Evolutionary conservation across 2,113 vertebrate species (phyloP), one percentile per base, ranked within the genome.

Genomic region (Canis aureus): DNA sequence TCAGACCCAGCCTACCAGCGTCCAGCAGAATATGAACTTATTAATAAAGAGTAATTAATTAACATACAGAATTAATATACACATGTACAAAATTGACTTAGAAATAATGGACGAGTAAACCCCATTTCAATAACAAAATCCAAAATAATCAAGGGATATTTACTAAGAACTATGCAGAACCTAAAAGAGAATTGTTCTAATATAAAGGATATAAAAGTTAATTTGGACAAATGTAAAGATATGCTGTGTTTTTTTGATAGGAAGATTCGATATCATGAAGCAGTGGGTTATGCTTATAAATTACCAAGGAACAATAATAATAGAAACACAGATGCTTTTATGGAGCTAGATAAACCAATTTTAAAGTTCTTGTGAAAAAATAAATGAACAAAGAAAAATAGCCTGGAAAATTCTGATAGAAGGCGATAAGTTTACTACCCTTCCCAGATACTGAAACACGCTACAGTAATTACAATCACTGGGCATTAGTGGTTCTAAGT

Each of bases 181-280:
- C 29, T 74, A 67, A 19, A 67, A 35, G 35, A 81, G 83, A 59
- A 53, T 59, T 19, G 74, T 83, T 93, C 51, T 69, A 67, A 83
- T 49, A 11, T 29, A 53, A 78, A 78, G 59, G 32, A 76, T 32
- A 51, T 49, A 66, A 76, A 92, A 89, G 51, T 69, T 59, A 59
- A 67, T 25, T 80, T 53, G n/a, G n/a, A 64, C 35, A 89, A 96
- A 96, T 53, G 4, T 25, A 17, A 82, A 66, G 35, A 67, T 49
- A 38, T 55, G 27, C 1, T 66, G 16, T 92, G 27, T 78, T 62
- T 85, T 85, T 93, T 83, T 89, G 38, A 55, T 51, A 66, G 16
- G 38, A 89, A 96, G 79, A n/a, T 25, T 78, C 17, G 62, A 11
- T 43, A 93, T 89, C 29, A 78, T 32, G 83, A 96, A 49, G 35